Evolutionary conservation across 2,113 vertebrate genomes (phyloP).

Genomic region (Seriola aureovittata): DNA sequence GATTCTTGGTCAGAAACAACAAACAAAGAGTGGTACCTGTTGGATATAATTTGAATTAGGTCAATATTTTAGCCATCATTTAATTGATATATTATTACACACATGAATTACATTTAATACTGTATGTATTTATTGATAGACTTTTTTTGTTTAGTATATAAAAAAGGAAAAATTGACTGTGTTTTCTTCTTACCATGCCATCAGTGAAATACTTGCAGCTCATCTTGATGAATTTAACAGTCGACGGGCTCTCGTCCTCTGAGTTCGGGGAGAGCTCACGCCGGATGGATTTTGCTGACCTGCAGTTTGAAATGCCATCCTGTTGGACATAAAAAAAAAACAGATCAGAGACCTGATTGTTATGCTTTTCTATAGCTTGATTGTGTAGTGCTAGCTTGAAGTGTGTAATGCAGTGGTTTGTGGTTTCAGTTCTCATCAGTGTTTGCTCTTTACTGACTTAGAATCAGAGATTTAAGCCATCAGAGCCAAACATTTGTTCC

Average conservation of each 20-base stretch:
- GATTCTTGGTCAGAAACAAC: not conserved
- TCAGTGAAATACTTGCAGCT: conserved; percentile 99
- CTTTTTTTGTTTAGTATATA: too few species aligned
- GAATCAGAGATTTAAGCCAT: not conserved
- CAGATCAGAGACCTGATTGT: conserved; percentile 15
- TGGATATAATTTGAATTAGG: too few species aligned
- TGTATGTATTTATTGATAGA: not conserved
- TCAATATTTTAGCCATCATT: not conserved
- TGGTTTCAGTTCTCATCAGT: too few species aligned
- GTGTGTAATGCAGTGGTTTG: not conserved
- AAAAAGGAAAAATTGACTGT: too few species aligned
- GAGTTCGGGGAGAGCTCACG: conserved; percentile 93
- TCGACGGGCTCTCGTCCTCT: conserved; percentile 90
- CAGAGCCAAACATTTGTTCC: not conserved
- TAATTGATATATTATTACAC: not conserved
- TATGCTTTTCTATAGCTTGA: not conserved
- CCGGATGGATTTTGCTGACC: conserved; percentile 85
- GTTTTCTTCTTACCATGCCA: conserved; percentile 89
- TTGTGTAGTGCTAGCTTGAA: not conserved
- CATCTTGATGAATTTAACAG: conserved; percentile 98
- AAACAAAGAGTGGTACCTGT: not conserved
- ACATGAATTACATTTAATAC: too few species aligned
- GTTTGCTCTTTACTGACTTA: not conserved
- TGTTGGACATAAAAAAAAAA: conserved; percentile 47
- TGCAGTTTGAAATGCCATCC: conserved; percentile 88